These are phyloP conservation scores for Oxyruncus cristatus DNA, from an alignment of 2,113 vertebrate species.

Conservation along the genomic window DNA sequence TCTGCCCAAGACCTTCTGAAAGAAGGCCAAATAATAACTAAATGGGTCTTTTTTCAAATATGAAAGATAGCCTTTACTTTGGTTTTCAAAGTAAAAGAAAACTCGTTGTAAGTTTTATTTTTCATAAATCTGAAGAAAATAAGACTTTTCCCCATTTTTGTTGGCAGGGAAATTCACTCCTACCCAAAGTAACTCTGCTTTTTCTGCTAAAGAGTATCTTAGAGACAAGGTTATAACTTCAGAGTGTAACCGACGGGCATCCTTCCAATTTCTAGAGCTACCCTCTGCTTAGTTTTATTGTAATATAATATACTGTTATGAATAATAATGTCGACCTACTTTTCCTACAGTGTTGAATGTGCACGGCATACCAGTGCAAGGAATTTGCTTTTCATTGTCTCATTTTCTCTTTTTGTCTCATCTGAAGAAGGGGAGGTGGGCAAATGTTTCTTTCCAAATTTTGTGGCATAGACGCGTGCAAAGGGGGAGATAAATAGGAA, in stretches of 20 bases:
- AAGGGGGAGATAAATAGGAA: background rate
- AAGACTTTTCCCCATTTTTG: background rate
- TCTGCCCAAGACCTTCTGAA: background rate
- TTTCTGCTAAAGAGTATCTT: background rate
- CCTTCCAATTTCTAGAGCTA: background rate
- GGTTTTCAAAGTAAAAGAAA: background rate
- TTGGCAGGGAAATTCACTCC: background rate
- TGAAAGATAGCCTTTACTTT: background rate
- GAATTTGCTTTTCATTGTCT: background rate
- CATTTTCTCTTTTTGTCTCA: background rate
- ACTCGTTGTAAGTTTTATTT: background rate
- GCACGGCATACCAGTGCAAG: background rate
- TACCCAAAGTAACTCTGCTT: background rate
- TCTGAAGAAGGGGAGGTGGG: background rate
- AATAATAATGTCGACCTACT: background rate
- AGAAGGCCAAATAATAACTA: background rate
- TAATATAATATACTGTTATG: conserved; percentile 23
- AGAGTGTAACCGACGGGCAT: background rate
- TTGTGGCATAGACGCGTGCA: background rate
- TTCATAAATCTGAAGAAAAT: conserved; percentile 3
- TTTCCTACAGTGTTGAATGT: background rate
- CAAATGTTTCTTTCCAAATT: rapidly evolving
- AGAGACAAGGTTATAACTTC: background rate
- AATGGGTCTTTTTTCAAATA: background rate
- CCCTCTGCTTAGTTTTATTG: background rate